phyloP scores from a whole-genome alignment of 2,888 invertebrate genomes.

The Chaetogeoica ovagalla region DNA sequence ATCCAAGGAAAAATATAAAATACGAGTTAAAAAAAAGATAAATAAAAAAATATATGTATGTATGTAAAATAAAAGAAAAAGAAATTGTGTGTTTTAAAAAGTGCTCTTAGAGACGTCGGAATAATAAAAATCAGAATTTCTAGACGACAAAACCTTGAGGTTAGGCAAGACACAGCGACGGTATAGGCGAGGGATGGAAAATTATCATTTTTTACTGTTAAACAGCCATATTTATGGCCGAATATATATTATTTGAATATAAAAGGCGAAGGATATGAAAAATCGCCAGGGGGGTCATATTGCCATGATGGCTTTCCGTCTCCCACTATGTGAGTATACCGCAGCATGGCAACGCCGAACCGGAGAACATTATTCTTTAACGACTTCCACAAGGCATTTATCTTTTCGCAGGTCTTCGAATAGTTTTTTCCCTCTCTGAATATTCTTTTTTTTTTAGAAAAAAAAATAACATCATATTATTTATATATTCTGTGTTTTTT shows the following conservation, averaged over 20 bases:
- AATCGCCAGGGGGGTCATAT: constrained; percentile 52
- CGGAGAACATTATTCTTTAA: constrained; percentile 53
- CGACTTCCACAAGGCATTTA: constrained; percentile 53
- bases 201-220: constrained; percentile 53
- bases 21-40: constrained; percentile 23
- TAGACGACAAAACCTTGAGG: constrained; percentile 51
- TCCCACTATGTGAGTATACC: constrained; percentile 12
- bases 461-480: constrained; percentile 35
- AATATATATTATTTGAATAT: constrained; percentile 53
- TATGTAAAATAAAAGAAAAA: neutral
- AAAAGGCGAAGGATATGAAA: constrained; percentile 52
- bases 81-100: constrained; percentile 28
- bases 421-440: constrained; percentile 35
- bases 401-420: constrained; percentile 50
- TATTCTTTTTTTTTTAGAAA: constrained; percentile 26
- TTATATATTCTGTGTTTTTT: constrained; percentile 35
- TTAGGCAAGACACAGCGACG: neutral
- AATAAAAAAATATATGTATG: neutral
- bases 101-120: constrained; percentile 42
- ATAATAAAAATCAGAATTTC: constrained; percentile 50
- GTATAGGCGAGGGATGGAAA: constrained; percentile 18
- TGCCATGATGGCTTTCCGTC: constrained; percentile 51
- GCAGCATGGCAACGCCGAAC: constrained; percentile 32
- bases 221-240: constrained; percentile 52
- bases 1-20: constrained; percentile 45